A percentile compares a stretch with the other conserved stretches of the same genome.
Conservation (phyloP, 2,113 vertebrate genomes). For the Saiga tatarica region DNA sequence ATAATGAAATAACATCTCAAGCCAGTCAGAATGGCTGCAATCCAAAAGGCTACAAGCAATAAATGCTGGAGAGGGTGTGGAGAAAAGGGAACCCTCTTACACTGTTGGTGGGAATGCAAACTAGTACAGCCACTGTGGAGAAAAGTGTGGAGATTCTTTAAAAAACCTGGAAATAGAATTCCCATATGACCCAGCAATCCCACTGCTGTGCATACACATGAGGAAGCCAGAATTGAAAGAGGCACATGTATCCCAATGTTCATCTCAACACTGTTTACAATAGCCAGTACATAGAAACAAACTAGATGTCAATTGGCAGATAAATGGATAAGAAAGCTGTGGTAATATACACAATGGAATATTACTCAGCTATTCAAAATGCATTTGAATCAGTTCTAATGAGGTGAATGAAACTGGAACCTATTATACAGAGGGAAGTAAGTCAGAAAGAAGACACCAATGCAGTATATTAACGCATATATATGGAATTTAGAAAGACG, state of each 20-base stretch:
- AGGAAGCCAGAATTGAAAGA: background rate
- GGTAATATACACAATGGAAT: background rate
- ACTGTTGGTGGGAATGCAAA: background rate
- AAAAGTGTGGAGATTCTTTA: background rate
- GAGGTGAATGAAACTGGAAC: background rate
- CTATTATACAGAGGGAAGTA: background rate
- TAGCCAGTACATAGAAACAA: background rate
- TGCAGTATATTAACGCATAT: background rate
- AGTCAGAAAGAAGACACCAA: background rate
- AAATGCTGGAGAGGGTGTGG: background rate
- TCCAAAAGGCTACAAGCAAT: background rate
- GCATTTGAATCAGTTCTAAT: background rate
- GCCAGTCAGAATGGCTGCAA: background rate
- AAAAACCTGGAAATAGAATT: background rate
- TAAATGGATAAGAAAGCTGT: background rate
- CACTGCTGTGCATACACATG: background rate
- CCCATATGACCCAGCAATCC: background rate
- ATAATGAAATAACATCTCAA: background rate
- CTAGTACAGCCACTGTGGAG: background rate
- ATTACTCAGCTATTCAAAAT: background rate
- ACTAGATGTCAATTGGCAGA: background rate
- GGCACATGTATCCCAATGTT: background rate
- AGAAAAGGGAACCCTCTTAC: background rate
- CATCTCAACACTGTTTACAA: background rate
- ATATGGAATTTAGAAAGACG: background rate